Evolutionary conservation across 2,113 vertebrate genomes (phyloP).

Genomic region (Orycteropus afer): DNA sequence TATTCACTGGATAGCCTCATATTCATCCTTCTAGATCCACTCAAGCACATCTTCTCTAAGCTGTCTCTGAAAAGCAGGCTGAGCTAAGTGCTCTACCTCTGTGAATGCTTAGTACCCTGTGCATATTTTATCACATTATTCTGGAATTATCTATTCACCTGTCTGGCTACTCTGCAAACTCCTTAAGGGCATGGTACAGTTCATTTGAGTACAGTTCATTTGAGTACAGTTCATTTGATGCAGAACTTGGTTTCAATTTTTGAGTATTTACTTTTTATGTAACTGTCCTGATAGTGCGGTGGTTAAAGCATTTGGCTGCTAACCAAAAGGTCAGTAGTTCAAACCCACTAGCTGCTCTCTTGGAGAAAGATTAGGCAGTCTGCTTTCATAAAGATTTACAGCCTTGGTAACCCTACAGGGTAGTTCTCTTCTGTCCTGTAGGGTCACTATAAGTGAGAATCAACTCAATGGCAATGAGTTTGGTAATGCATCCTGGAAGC

Average conservation of each 20-base stretch:
- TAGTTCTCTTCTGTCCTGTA: too few relatives aligned
- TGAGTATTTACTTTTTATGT: background rate
- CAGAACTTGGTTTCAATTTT: background rate
- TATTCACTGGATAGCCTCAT: background rate
- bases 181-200: background rate
- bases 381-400: too few relatives aligned
- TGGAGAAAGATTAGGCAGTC: too few relatives aligned
- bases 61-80: background rate
- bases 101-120: background rate
- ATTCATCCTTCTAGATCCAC: background rate
- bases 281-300: background rate
- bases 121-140: background rate
- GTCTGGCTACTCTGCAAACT: background rate
- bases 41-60: slow-evolving; percentile 17
- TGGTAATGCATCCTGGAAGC: too few relatives aligned
- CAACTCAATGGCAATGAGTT: too few relatives aligned
- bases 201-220: background rate
- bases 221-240: background rate
- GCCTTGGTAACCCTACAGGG: too few relatives aligned
- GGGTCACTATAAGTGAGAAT: too few relatives aligned
- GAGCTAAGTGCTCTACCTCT: background rate
- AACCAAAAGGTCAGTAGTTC: too few relatives aligned
- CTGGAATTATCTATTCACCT: background rate
- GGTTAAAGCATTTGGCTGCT: too few relatives aligned
- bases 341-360: too few relatives aligned